Conservation (phyloP, 2,113 vertebrate species). For the Theristicus caerulescens region DNA sequence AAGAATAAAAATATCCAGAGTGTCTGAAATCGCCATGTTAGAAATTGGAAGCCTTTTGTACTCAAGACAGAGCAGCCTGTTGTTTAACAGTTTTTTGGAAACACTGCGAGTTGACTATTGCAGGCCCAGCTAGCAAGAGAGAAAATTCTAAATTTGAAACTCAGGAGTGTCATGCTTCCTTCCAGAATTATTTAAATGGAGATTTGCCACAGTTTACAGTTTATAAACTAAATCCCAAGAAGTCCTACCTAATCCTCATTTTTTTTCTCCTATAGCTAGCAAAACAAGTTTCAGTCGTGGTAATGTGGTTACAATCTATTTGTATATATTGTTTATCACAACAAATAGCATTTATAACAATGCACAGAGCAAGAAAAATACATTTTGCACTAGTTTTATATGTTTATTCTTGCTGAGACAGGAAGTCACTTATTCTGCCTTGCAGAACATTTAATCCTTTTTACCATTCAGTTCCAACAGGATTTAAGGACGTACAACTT, state of each 20-base stretch:
- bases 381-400: not conserved
- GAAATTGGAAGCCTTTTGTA: slow-evolving; percentile 9
- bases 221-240: slow-evolving; percentile 52
- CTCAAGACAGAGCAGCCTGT: slow-evolving; percentile 14
- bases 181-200: slow-evolving; percentile 41
- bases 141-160: slow-evolving; percentile 27
- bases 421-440: slow-evolving; percentile 23
- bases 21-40: slow-evolving; percentile 3
- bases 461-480: slow-evolving; percentile 8
- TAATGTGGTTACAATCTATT: slow-evolving; percentile 36
- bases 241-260: slow-evolving; percentile 43
- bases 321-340: slow-evolving; percentile 45
- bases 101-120: not conserved
- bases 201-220: slow-evolving; percentile 61
- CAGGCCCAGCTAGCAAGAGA: not conserved
- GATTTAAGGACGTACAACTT: not conserved
- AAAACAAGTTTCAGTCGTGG: slow-evolving; percentile 7
- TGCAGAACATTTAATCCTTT: slow-evolving; percentile 38
- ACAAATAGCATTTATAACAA: slow-evolving; percentile 47
- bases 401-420: slow-evolving; percentile 31
- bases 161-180: not conserved
- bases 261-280: not conserved
- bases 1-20: not conserved
- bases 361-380: slow-evolving; percentile 1
- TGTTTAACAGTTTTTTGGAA: not conserved